phyloP scores from a whole-genome alignment of 1,140 invertebrate species.

The Lysiphlebus fabarum region DNA sequence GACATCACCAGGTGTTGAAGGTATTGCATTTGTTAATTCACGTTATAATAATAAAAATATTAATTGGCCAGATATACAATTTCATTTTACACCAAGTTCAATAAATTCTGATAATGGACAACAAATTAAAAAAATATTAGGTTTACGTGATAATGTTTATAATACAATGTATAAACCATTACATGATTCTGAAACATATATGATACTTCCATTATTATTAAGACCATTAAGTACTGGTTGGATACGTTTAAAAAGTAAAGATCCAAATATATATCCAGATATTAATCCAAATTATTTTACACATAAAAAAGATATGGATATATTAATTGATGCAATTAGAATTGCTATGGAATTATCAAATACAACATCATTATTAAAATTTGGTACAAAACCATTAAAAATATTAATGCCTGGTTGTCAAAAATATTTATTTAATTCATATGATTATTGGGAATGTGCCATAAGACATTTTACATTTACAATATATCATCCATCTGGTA shows the following conservation, averaged over 20 bases:
- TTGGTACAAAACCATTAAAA: slow-evolving; percentile 72
- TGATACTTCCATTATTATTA: slow-evolving; percentile 74
- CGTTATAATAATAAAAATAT: slow-evolving; percentile 72
- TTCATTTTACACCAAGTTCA: slow-evolving; percentile 79
- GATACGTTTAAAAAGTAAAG: slow-evolving; percentile 71
- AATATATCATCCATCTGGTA: slow-evolving; percentile 81
- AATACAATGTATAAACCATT: slow-evolving; percentile 83
- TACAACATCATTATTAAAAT: slow-evolving; percentile 75
- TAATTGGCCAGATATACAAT: slow-evolving; percentile 82
- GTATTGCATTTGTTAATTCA: slow-evolving; percentile 78
- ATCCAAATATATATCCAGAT: slow-evolving; percentile 78
- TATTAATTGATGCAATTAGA: slow-evolving; percentile 76
- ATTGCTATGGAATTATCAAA: slow-evolving; percentile 76
- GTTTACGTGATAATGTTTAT: slow-evolving; percentile 74
- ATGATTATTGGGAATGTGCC: slow-evolving; percentile 84
- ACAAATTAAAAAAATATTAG: slow-evolving; percentile 71
- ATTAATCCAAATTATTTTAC: slow-evolving; percentile 92
- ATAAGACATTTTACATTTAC: slow-evolving; percentile 79
- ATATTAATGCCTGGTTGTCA: slow-evolving; percentile 80
- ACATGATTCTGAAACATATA: slow-evolving; percentile 76
- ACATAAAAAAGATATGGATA: slow-evolving; percentile 71
- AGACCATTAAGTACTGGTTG: slow-evolving; percentile 80
- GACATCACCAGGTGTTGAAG: slow-evolving; percentile 78
- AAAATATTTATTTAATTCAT: slow-evolving; percentile 66
- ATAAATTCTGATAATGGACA: slow-evolving; percentile 77